Conservation (phyloP, 2,113 vertebrate genomes). For the Lepus timidus region DNA sequence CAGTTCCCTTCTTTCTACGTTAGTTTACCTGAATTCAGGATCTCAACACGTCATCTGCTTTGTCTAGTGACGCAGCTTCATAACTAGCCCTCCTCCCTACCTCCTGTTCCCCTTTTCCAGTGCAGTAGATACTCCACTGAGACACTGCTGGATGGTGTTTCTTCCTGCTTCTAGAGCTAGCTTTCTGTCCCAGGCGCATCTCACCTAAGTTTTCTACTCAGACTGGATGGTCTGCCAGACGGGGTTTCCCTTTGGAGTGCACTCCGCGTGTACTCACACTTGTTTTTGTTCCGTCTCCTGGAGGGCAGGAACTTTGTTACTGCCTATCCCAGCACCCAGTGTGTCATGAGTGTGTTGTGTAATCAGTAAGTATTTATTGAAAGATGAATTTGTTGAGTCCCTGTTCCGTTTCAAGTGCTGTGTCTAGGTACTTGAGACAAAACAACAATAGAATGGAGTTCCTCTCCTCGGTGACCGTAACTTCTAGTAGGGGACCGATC, state of each 20-base stretch:
- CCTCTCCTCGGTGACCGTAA: background rate
- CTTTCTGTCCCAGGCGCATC: background rate
- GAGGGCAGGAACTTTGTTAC: slow-evolving; percentile 43
- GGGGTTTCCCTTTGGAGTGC: background rate
- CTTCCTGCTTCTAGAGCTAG: background rate
- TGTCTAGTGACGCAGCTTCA: background rate
- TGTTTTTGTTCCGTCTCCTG: slow-evolving; percentile 18
- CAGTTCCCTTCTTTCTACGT: background rate
- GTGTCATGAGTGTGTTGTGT: background rate
- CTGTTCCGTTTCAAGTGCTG: slow-evolving; percentile 9
- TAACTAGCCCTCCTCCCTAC: background rate
- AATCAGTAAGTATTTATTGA: slow-evolving; percentile 32
- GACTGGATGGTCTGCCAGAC: background rate
- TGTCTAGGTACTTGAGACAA: background rate
- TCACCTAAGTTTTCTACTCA: background rate
- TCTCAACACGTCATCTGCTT: background rate
- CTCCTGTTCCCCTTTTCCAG: background rate
- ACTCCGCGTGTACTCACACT: background rate
- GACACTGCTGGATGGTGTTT: background rate
- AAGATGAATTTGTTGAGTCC: slow-evolving; percentile 6
- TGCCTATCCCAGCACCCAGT: background rate
- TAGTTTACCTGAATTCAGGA: background rate
- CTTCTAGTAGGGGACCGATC: background rate
- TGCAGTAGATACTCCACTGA: background rate
- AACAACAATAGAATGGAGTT: background rate